A percentile compares a stretch with the other conserved stretches of the same genome.
These are phyloP conservation scores for Deilephila porcellus DNA, from an alignment of 2,888 invertebrate species.

Conservation along the genomic window DNA sequence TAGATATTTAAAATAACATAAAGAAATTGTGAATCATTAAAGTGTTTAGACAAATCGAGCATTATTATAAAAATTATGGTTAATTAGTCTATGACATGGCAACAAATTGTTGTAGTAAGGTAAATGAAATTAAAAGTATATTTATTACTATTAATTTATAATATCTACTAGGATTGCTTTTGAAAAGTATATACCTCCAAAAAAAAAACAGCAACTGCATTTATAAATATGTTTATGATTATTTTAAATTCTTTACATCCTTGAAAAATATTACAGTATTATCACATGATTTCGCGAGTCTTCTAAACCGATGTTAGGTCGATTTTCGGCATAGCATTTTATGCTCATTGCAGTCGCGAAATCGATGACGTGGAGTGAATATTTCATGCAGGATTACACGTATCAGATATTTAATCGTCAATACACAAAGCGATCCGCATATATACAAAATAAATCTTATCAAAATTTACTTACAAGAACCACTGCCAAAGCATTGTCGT, in stretches of 20 bases:
- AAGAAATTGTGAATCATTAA: too few relatives aligned
- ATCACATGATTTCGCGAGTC: not conserved
- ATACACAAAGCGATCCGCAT: not conserved
- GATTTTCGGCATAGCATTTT: not conserved
- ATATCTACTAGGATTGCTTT: too few relatives aligned
- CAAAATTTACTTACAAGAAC: constrained; percentile 41
- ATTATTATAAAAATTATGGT: too few relatives aligned
- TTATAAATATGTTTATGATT: not conserved
- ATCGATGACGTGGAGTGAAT: constrained; percentile 4
- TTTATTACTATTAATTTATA: too few relatives aligned
- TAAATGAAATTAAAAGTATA: too few relatives aligned
- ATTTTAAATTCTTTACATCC: not conserved
- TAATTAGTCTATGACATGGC: too few relatives aligned
- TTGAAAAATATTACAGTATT: not conserved
- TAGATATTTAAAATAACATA: too few relatives aligned
- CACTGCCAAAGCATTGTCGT: constrained; percentile 39
- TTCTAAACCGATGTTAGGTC: not conserved
- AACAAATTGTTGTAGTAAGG: too few relatives aligned
- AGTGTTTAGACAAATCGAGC: too few relatives aligned
- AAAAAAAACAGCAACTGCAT: too few relatives aligned
- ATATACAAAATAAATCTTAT: not conserved
- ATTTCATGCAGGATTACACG: not conserved
- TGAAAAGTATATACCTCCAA: too few relatives aligned
- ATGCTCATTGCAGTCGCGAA: not conserved
- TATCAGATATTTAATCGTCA: not conserved